Evolutionary conservation across 2,888 invertebrate genomes (phyloP), one percentile per base, ranked within the genome.

Genomic region (Cantharis lateralis): DNA sequence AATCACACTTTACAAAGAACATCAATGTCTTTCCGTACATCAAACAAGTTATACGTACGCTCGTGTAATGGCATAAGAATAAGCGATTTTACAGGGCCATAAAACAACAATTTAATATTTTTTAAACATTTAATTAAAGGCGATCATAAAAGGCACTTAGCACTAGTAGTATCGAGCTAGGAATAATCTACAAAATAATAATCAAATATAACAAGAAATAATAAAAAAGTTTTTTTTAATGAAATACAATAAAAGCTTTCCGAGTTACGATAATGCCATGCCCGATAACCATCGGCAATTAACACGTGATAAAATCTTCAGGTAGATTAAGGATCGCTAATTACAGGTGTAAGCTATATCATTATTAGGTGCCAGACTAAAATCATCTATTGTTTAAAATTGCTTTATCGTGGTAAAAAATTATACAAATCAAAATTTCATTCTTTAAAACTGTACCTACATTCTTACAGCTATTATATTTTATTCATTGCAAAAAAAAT

Each of bases 251-350:
- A 32, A 11, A 32, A 32, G 3, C 11, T 11, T 10, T 28, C 10
- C 28, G 10, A 3, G 28, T 28, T 32, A 32, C 11, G 3, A 32
- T 32, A 32, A 28, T 28, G 28, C 28, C 28, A 28, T 28, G 28
- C 28, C 28, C 11, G 28, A 3, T 32, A 13, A 13, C 32, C 32
- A 32, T 32, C 32, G 5, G 32, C 84, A 84, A 85, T 84, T 84
- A 84, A 81, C 80, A 79, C 80, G 79, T 82, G 84, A 84, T 83
- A 81, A 81, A 82, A 84, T 84, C 83, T 82, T 79, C 82, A 83
- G 84, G 84, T 84, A 84, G 82, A 82, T 82, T 81, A 79, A 78
- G 81, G 84, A 84, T 84, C 84, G 83, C 83, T 86, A 86, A 87
- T 86, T 86, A 85, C 82, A 85, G 85, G 85, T 84, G 83, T 84